Evolutionary conservation across 37 sponge, comb jelly and placozoan species (phyloP).

Genomic region (Corticium candelabrum): DNA sequence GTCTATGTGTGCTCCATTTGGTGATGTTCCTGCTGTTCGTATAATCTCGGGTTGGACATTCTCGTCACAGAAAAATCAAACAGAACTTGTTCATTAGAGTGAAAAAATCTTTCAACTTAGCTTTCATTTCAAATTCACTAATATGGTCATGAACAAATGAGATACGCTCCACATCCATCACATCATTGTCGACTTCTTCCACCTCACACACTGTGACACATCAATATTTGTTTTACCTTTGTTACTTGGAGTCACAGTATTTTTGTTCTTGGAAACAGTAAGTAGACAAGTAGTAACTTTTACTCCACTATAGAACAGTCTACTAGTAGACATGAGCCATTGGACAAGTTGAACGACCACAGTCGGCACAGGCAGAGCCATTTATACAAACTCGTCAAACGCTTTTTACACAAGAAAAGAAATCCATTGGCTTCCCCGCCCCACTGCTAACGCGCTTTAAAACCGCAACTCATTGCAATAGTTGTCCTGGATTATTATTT

Average conservation of each 20-base stretch:
- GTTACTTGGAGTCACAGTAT: too few relatives aligned
- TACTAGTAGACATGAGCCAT: background rate
- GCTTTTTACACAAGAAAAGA: too few relatives aligned
- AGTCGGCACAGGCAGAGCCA: background rate
- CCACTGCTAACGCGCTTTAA: background rate
- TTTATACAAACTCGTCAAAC: too few relatives aligned
- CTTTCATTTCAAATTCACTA: slow-evolving; percentile 44
- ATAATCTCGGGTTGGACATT: slow-evolving; percentile 65
- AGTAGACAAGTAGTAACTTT: too few relatives aligned
- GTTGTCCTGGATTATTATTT: slow-evolving; percentile 20
- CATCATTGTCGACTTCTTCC: background rate
- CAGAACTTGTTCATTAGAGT: slow-evolving; percentile 59
- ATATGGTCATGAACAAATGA: slow-evolving; percentile 27
- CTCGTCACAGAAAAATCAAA: slow-evolving; percentile 64
- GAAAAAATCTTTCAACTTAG: slow-evolving; percentile 51
- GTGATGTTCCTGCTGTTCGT: too few relatives aligned
- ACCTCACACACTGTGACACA: too few relatives aligned
- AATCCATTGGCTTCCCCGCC: too few relatives aligned
- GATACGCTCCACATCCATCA: slow-evolving; percentile 44
- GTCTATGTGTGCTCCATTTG: too few relatives aligned
- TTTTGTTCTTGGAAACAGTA: too few relatives aligned
- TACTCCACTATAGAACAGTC: too few relatives aligned
- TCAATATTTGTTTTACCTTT: too few relatives aligned
- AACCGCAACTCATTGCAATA: background rate
- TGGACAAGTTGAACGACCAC: background rate